Base-by-base conservation (phyloP, 2,888 invertebrate genomes). In the Agriopis leucophaearia region DNA sequence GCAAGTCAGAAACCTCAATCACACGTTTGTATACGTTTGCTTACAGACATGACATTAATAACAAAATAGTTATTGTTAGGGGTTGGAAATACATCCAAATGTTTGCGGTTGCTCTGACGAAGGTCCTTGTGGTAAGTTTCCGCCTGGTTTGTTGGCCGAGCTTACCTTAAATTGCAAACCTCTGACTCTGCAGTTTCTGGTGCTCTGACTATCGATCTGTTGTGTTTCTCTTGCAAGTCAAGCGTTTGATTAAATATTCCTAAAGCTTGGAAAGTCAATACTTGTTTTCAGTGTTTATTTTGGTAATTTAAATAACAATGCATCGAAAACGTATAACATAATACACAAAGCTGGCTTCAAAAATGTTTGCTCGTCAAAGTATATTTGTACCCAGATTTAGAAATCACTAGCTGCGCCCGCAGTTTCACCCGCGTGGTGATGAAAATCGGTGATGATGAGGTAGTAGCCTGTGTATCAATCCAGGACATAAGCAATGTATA, bases 101-200 rank as follows among this genome's bases (percentile, higher is more conserved):
- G 50, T 61, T 50, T 44, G 62, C 8, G 58, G 62, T 47, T 66
- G 8, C 50, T 48, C 40, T 59, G 59, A 59, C 59, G 59, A 51
- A 50, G 59, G 59, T 47, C n/a, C 61, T 38, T 51, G 61, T 12
- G 61, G 55, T 51, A 48, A 42, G 61, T 62, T 67, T 62, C 62
- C 58, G 8, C 48, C 16, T 54, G 54, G 47, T 54, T 59, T 42
- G 52, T 47, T 47, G 47, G 35, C 57, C 18, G 27, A 38, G n/a
- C 61, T 60, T 9, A 59, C 63, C 67, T 64, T 56, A 69, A 61
- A 69, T 69, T 69, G 68, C 60, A 45, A 61, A 64, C 54, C 64
- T 56, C 64, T 69, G 68, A 69, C 68, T 56, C 40, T 13, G 64
- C 68, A 69, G 52, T 56, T 69, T 64, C 64, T 47, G 57, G 42